Evolutionary conservation across 2,888 invertebrate species (phyloP), one percentile per base, ranked within the genome.

Genomic region (Synergus gifuensis): DNA sequence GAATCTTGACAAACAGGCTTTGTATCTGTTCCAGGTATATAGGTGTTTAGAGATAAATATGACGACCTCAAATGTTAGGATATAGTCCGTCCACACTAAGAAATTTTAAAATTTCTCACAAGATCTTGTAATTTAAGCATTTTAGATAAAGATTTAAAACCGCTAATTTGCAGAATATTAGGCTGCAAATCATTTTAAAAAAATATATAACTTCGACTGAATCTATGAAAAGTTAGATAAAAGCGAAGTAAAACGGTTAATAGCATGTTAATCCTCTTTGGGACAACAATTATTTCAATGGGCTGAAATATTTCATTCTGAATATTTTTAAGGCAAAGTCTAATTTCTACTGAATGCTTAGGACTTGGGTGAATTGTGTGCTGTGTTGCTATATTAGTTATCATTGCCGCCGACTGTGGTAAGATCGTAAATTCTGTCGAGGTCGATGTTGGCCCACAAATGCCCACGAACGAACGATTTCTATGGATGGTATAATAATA

Each of bases 351-450:
- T 16, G 69, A 22, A 69, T 69, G 46, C 49, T 69, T 46, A n/a
- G 54, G n/a, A n/a, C 54, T 54, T 54, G 46, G 46, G 28, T 46
- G 28, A 69, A 69, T 14, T 69, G 69, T 69, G 46, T 54, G 54
- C 36, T 36, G 36, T 36, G 36, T 7, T 36, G 36, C 22, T 46
- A 46, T 69, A 69, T 69, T 69, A 69, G 69, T 69, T 69, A 69
- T 69, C 69, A 69, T 69, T 69, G 46, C 46, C 67, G 67, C 28
- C 66, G 69, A 67, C 46, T 67, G 46, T 46, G 67, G 18, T 44
- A 67, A 22, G 67, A 67, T 69, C 69, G 69, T 69, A 69, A 69
- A 69, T 69, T 69, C 69, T 69, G 69, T n/a, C 69, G 69, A 69
- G 69, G 69, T 69, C 69, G 69, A 69, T 46, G 46, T 22, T 69